Base-by-base conservation (phyloP, 2,113 vertebrate genomes). In the Oryzias celebensis region DNA sequence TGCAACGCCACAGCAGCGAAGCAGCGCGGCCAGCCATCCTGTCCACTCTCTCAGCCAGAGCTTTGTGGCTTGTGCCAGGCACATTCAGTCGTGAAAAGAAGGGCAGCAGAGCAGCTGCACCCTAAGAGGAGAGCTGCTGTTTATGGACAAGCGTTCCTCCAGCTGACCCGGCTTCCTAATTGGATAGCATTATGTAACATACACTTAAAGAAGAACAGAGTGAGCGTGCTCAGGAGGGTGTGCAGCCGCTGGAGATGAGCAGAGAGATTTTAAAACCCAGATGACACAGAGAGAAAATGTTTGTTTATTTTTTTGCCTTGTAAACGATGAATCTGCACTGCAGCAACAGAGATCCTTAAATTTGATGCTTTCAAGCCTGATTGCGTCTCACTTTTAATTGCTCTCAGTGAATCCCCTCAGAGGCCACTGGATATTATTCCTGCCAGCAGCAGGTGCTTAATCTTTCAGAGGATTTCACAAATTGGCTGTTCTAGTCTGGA, bases 121-220 rank as follows among this genome's bases (percentile, higher is more conserved):
- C 63, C 62, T 16, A 20, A 57, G 51, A 71, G 58, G 28, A 43
- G 57, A 72, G 59, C 58, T n/a, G 65, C 73, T 62, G 49, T 44
- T 12, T 56, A 42, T 31, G 65, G 54, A 67, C 41, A 47, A 43
- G 55, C 15, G 76, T 12, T 83, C 65, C 64, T 78, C 75, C 58
- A 63, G 67, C 59, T 71, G 71, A 80, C 75, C 72, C 50, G 43
- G 56, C 66, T 77, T 71, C 48, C 59, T 71, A 79, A 85, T 73
- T 75, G 64, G 81, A 43, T 13, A 16, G 12, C 1, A 17, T 82
- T 68, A 78, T 64, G 60, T 80, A 80, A 75, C 53, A 44, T 60
- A 70, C 66, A 69, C 62, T 73, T 45, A 52, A 58, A 57, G 70
- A 22, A 58, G 48, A 70, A 65, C 55, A 60, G 36, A 65, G 59